Evolutionary conservation across 1,140 invertebrate species (phyloP), one percentile per base, ranked within the genome.

Genomic region (Pseudobourletiella spinata): DNA sequence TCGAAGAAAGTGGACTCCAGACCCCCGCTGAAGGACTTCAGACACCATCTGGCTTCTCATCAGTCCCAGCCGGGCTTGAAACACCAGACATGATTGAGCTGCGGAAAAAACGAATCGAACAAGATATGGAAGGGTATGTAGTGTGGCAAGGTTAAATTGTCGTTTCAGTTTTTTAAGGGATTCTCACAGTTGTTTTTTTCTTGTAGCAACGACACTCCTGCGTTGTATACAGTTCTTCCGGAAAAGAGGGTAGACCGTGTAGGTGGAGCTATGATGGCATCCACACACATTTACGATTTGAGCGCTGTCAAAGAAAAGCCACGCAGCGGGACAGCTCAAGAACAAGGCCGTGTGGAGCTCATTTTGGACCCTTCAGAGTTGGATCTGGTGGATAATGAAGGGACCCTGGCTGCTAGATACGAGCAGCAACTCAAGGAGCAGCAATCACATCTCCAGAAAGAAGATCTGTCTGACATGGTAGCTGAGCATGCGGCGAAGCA

Each of bases 61-160:
- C 92, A 44, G 87, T 98, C 56, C 93, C 94, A 20, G 86, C 90
- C 48, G 96, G 96, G 54, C 81, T 98, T 71, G 95, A 99, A 78
- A 99, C 95, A 0, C 96, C 96, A 1, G 95, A 98, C 73, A 92
- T 92, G 52, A 98, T 99, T 73, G 96, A 99, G 76, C 78, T 99
- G 35, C 80, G 96, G 54, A 99, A 99, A 78, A 89, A 91, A 75
- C 93, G 95, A 72, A 93, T 97, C 63, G 95, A 98, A 76, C 88
- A 86, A 57, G 94, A 97, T 76, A 94, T 96, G 86, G 96, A 98
- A 76, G 90, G 91, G 85, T 86, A 76, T 73, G 8, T 59, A 46
- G 43, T 54, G n/a, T n/a, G n/a, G n/a, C n/a, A n/a, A n/a, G n/a
- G n/a, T 30, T 24, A 62, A 15, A 55, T 24, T 39, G 8, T 39